phyloP scores from a whole-genome alignment of 2,888 invertebrate genomes.

The Callinectes sapidus region DNA sequence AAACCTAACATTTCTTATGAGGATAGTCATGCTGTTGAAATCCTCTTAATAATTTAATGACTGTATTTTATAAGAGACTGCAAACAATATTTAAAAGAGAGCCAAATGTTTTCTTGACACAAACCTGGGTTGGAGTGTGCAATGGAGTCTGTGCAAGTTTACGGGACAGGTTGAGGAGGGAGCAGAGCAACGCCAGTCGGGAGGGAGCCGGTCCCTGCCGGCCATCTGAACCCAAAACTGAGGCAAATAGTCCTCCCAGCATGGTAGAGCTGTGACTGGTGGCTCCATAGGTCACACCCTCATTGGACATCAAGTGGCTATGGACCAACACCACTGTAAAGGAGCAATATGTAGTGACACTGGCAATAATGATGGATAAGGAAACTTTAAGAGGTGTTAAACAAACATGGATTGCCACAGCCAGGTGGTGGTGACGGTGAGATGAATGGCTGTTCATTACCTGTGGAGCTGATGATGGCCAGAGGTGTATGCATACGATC shows the following conservation, averaged over 20 bases:
- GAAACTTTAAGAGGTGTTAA: too few relatives aligned
- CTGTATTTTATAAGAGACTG: too few relatives aligned
- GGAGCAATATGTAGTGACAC: neutral
- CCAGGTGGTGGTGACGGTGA: neutral
- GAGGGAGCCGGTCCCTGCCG: constrained; percentile 82
- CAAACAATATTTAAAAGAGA: neutral
- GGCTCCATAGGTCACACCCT: constrained; percentile 63
- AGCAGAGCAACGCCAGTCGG: constrained; percentile 84
- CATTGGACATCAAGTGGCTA: constrained; percentile 62
- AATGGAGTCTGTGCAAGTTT: constrained; percentile 82
- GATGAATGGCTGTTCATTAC: constrained; percentile 42
- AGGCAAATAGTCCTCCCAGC: constrained; percentile 79
- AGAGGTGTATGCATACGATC: constrained; percentile 76
- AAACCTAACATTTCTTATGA: neutral
- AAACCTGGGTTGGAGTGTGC: constrained; percentile 75
- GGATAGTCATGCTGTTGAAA: neutral
- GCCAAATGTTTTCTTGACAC: constrained; percentile 67
- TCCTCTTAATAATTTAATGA: too few relatives aligned
- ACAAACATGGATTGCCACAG: too few relatives aligned
- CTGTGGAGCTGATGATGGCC: constrained; percentile 67
- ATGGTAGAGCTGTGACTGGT: constrained; percentile 64
- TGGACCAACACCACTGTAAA: constrained; percentile 64
- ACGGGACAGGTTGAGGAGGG: constrained; percentile 83
- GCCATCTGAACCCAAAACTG: constrained; percentile 82
- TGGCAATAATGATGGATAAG: neutral